phyloP scores from a whole-genome alignment of 2,797 vertebrate genomes.

The Pogonophryne albipinna region DNA sequence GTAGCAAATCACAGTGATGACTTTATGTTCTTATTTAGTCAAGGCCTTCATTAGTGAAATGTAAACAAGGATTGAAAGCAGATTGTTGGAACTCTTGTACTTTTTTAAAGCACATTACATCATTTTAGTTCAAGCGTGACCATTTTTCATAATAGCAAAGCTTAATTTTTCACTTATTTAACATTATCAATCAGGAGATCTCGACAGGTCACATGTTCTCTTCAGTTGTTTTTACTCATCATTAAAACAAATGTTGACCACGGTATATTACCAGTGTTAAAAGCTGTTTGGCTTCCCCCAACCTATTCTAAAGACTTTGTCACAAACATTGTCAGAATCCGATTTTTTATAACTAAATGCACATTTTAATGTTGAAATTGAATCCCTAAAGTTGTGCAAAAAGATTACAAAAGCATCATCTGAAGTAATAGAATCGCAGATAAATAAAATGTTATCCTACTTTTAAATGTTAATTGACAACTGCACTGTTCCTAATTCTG shows the following conservation, averaged over 20 bases:
- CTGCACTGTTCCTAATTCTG: constrained; percentile 1
- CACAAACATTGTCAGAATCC: constrained; percentile 18
- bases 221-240: constrained; percentile 31
- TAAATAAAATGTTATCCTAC: not conserved
- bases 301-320: constrained; percentile 43
- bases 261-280: constrained; percentile 25
- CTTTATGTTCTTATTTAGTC: not conserved
- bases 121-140: not conserved
- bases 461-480: constrained; percentile 2
- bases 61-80: not conserved
- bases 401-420: not conserved
- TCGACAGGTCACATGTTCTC: constrained; percentile 14
- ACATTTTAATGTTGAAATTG: constrained; percentile 1
- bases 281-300: constrained; percentile 32
- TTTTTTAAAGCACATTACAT: constrained; percentile 6
- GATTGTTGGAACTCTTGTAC: not conserved
- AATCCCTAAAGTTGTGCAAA: not conserved
- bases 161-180: constrained; percentile 14
- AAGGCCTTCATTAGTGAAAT: not conserved
- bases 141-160: constrained; percentile 1
- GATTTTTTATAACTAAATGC: not conserved
- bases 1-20: constrained; percentile 24
- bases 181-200: constrained; percentile 19
- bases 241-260: constrained; percentile 36
- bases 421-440: not conserved